Conservation (phyloP, 2,888 invertebrate genomes). For the Noctua fimbriata region DNA sequence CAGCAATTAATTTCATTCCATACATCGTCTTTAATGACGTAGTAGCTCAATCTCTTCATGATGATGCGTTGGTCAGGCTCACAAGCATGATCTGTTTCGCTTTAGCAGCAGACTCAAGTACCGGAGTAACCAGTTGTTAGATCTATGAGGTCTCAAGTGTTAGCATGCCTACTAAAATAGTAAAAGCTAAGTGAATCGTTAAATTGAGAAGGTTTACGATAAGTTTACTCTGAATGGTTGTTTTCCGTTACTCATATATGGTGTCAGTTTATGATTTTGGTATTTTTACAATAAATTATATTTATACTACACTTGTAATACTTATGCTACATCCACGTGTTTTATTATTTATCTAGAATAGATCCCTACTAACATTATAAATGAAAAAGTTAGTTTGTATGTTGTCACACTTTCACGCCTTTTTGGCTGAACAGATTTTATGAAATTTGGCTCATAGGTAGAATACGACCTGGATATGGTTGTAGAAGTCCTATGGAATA, state of each 20-base stretch:
- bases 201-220: conserved; percentile 77
- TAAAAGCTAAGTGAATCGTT: conserved; percentile 58
- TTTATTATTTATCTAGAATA: neutral
- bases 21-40: conserved; percentile 79
- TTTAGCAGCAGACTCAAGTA: conserved; percentile 75
- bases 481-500: neutral
- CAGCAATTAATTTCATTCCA: conserved; percentile 77
- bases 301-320: conserved; percentile 2
- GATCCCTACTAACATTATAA: neutral
- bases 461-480: neutral
- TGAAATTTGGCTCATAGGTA: neutral
- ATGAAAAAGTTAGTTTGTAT: neutral
- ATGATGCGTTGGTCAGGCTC: conserved; percentile 70
- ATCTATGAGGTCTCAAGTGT: conserved; percentile 53
- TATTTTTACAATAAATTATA: conserved; percentile 53
- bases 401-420: neutral
- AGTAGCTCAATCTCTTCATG: conserved; percentile 67
- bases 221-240: conserved; percentile 65
- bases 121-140: conserved; percentile 75
- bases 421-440: neutral
- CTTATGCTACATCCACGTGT: neutral
- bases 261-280: conserved; percentile 47
- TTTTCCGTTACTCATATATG: conserved; percentile 55
- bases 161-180: conserved; percentile 27
- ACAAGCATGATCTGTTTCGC: conserved; percentile 80